These are phyloP conservation scores for Gymnocephalus cernua DNA, from an alignment of 2,113 vertebrate genomes.

Conservation along the genomic window DNA sequence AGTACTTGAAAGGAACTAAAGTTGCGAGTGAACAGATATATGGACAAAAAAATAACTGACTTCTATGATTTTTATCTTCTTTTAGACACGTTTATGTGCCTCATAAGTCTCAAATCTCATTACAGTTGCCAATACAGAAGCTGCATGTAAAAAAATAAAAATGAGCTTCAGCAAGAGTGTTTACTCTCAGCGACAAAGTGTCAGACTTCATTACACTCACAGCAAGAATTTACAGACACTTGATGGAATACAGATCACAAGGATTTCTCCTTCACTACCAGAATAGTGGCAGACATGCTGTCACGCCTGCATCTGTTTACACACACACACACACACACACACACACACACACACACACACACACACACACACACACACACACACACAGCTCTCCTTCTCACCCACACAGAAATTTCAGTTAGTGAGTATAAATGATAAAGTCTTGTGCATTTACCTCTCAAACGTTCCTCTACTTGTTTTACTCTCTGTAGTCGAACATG, in stretches of 20 bases:
- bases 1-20: background rate
- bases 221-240: no score
- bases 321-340: background rate
- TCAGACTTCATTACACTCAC: no score
- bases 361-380: background rate
- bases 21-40: background rate
- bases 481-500: background rate
- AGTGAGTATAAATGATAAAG: background rate
- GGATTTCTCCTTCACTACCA: no score
- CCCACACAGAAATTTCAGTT: background rate
- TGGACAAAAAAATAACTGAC: background rate
- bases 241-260: no score
- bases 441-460: conserved; percentile 33
- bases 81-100: background rate
- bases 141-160: background rate
- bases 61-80: background rate
- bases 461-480: background rate
- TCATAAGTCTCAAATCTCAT: background rate
- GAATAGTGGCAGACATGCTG: no score
- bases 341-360: background rate
- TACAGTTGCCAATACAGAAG: background rate
- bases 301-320: no score
- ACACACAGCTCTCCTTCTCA: background rate
- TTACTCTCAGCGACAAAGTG: background rate
- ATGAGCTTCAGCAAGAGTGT: background rate